Evolutionary conservation across 2,113 vertebrate species (phyloP).

Genomic region (Rhinopomastus cyanomelas): DNA sequence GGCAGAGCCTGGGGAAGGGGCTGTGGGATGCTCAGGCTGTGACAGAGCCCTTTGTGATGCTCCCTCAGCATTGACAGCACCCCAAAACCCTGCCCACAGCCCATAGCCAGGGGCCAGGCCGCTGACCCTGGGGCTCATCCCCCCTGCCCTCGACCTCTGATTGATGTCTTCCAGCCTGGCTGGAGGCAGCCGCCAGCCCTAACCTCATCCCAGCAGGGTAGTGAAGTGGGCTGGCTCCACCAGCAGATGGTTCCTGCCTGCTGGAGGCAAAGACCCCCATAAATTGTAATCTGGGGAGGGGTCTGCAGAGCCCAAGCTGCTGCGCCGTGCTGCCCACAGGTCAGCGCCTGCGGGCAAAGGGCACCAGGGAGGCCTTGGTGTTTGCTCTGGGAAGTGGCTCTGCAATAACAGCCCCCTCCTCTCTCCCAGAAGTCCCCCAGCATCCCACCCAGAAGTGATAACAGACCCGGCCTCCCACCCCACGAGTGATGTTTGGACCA

Average conservation of each 20-base stretch:
- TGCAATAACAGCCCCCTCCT: neutral
- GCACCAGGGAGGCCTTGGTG: neutral
- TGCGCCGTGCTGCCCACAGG: neutral
- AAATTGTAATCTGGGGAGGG: neutral
- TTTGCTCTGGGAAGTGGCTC: slow-evolving; percentile 4
- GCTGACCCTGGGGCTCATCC: neutral
- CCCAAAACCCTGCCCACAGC: neutral
- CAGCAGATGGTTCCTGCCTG: neutral
- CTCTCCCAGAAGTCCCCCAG: neutral
- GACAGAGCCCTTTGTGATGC: too few species aligned
- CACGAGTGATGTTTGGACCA: rapidly evolving
- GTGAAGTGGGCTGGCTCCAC: neutral
- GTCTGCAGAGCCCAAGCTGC: neutral
- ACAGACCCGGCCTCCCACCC: neutral
- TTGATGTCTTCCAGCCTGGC: neutral
- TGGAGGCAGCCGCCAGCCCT: neutral
- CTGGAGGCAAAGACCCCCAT: neutral
- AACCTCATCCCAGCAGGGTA: neutral
- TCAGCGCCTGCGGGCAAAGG: neutral
- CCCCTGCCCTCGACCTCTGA: neutral
- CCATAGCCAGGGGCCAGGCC: neutral
- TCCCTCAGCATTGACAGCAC: neutral
- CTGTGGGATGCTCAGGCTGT: neutral
- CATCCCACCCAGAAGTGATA: neutral
- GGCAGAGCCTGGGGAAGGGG: neutral